phyloP scores from a whole-genome alignment of 2,888 invertebrate species.

The Lomographa bimaculata region DNA sequence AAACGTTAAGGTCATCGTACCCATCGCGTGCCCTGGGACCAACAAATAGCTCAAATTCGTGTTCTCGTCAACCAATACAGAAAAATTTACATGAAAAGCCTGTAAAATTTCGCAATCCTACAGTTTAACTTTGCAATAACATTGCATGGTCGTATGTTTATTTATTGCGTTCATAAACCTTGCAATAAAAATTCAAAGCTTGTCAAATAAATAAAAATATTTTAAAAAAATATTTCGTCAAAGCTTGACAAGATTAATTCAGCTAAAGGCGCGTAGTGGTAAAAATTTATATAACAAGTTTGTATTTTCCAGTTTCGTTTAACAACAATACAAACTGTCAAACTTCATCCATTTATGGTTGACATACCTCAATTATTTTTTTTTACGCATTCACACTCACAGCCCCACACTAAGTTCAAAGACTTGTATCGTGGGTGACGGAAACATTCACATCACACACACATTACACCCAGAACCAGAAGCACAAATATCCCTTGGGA shows the following conservation, averaged over 20 bases:
- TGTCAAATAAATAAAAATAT: conserved; percentile 7
- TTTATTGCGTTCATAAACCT: conserved; percentile 20
- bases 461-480: no score
- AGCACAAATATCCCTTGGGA: no score
- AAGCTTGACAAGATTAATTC: conserved; percentile 21
- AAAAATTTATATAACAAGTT: conserved; percentile 31
- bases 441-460: no score
- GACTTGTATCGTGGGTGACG: no score
- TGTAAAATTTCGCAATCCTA: conserved; percentile 49
- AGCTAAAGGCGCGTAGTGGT: conserved; percentile 23
- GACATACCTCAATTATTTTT: no score
- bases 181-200: conserved; percentile 7
- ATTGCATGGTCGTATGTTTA: conserved; percentile 36
- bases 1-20: conserved; percentile 40
- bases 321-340: no score
- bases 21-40: conserved; percentile 46
- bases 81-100: conserved; percentile 56
- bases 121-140: conserved; percentile 41
- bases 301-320: conserved; percentile 29
- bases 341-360: no score
- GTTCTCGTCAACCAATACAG: conserved; percentile 42
- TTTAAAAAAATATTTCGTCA: conserved; percentile 9
- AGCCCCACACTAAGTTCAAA: no score
- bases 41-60: conserved; percentile 23
- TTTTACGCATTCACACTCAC: no score